Conservation (phyloP, 1,140 invertebrate species). For the Thaumetopoea pityocampa region DNA sequence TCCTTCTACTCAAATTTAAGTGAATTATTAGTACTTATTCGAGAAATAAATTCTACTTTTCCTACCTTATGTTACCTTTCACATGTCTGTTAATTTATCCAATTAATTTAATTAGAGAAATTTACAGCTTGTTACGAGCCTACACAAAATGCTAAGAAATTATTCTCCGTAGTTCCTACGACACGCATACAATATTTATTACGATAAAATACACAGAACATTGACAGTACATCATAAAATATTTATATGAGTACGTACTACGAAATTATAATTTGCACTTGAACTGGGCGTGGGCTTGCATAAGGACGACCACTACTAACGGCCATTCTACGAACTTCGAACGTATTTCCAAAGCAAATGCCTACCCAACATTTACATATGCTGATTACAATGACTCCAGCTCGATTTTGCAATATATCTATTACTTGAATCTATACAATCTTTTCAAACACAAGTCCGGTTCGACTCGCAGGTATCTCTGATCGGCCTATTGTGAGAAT, state of each 20-base stretch:
- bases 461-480: conserved; percentile 9
- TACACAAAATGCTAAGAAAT: conserved; percentile 8
- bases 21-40: too few relatives aligned
- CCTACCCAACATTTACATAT: conserved; percentile 24
- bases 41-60: too few relatives aligned
- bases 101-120: not conserved
- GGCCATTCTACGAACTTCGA: conserved; percentile 39
- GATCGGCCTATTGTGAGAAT: conserved; percentile 14
- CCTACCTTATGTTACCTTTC: too few relatives aligned
- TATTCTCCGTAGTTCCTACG: conserved; percentile 10
- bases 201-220: conserved; percentile 18
- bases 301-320: conserved; percentile 45
- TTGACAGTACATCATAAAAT: conserved; percentile 13
- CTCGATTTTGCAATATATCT: conserved; percentile 17
- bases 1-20: too few relatives aligned
- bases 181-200: conserved; percentile 18
- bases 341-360: conserved; percentile 38
- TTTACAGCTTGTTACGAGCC: not conserved
- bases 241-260: conserved; percentile 17
- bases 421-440: conserved; percentile 3
- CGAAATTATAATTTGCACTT: conserved; percentile 32
- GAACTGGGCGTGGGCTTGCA: conserved; percentile 44
- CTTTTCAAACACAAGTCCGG: not conserved
- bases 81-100: too few relatives aligned
- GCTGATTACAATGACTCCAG: conserved; percentile 16